Evolutionary conservation across 2,797 vertebrate genomes (phyloP), one percentile per base, ranked within the genome.

Genomic region (Neostethus bicornis): DNA sequence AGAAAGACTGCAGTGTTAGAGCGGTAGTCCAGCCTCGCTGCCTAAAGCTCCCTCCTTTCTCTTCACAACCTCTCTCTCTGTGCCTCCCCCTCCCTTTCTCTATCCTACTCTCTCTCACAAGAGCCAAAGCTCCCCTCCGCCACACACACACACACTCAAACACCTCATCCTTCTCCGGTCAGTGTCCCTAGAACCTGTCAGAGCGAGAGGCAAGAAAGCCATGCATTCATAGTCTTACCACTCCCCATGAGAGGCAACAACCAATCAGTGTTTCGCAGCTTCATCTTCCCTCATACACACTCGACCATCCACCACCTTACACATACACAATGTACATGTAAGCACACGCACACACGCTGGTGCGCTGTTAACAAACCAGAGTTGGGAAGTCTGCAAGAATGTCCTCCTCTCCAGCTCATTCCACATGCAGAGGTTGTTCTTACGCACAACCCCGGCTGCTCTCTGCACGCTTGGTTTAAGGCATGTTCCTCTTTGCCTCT

Each of bases 1-100:
- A 85, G 85, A 87, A 85, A 88, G 83, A 92, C 88, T 87, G 88
- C 90, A 87, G 85, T 87, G 86, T 88, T 84, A 80, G 80, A 90
- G 81, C 79, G 77, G 68, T 81, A 75, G 84, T 89, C 86, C 89
- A 74, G 75, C 79, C 80, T 81, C 56, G 80, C 75, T 79, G 83
- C 87, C 81, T 87, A 57, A 65, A 88, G 86, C 89, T 86, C 86
- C 73, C 81, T 86, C 81, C 61, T 79, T 66, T 73, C 75, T 50
- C 78, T 55, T 63, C 81, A 51, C 79, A 71, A 51, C 67, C 80
- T 85, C 71, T 64, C 80, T 75, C 73, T 57, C 60, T 57, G 26
- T 41, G 56, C 66, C 51, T 54, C 42, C 37, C 45, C 70, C 65
- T 53, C 61, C 56, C 35, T 23, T 60, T 61, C 65, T 56, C 61